Percentiles rank a stretch among this genome's conserved stretches.
phyloP scores from a whole-genome alignment of 1,140 invertebrate species.

The Drosophila setifemur region DNA sequence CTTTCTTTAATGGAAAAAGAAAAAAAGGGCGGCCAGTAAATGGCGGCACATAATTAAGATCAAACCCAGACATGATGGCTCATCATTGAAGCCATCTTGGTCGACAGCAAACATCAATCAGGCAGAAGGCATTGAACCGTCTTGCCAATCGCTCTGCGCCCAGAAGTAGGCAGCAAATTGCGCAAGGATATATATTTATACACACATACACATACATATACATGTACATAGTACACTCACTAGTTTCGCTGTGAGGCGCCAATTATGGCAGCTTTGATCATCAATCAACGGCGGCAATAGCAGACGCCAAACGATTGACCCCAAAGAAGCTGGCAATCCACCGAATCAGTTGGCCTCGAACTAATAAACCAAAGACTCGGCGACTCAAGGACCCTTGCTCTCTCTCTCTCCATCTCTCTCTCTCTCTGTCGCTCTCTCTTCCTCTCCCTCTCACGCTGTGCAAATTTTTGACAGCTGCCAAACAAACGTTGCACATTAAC shows the following conservation, averaged over 20 bases:
- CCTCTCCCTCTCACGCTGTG: conserved; percentile 12
- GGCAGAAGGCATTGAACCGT: conserved; percentile 11
- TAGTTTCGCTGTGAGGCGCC: conserved; percentile 21
- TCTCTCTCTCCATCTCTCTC: neutral
- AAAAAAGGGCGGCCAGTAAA: neutral
- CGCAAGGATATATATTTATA: neutral
- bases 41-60: conserved; percentile 13
- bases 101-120: conserved; percentile 51
- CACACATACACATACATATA: neutral
- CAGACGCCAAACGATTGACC: conserved; percentile 43
- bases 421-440: conserved; percentile 3
- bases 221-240: neutral
- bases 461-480: conserved; percentile 73
- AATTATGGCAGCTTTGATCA: conserved; percentile 55
- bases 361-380: conserved; percentile 45
- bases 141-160: conserved; percentile 17
- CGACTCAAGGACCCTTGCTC: conserved; percentile 16
- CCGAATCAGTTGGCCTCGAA: conserved; percentile 39
- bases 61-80: conserved; percentile 20
- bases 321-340: conserved; percentile 40
- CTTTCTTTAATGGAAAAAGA: neutral
- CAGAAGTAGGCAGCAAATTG: conserved; percentile 11
- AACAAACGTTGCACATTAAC: conserved; percentile 78
- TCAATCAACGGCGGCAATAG: conserved; percentile 31
- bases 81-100: conserved; percentile 26